phyloP scores from a whole-genome alignment of 2,797 vertebrate genomes.

The Chaenodraco wilsoni region DNA sequence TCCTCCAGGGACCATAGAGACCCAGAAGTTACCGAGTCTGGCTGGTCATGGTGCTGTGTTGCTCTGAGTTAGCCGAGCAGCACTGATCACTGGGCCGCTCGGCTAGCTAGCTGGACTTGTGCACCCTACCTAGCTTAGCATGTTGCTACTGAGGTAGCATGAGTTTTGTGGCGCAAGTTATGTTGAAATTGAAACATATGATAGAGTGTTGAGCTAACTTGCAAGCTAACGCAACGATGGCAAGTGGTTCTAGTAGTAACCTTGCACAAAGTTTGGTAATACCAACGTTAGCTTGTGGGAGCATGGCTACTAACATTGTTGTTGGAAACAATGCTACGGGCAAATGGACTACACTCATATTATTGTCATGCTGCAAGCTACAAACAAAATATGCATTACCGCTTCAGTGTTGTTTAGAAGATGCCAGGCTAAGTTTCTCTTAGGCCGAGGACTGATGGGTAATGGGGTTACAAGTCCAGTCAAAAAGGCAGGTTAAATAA shows the following conservation, averaged over 20 bases:
- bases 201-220: rapidly evolving
- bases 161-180: not conserved
- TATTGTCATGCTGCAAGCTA: not conserved
- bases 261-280: slow-evolving; percentile 36
- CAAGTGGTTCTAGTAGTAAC: not conserved
- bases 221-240: slow-evolving; percentile 11
- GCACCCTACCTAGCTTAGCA: slow-evolving; percentile 1
- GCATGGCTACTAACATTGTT: slow-evolving; percentile 14
- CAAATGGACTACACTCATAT: not conserved
- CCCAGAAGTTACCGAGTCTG: slow-evolving; percentile 34
- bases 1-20: not conserved
- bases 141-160: not conserved
- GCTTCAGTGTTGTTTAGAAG: not conserved
- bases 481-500: not conserved
- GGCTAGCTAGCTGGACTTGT: slow-evolving; percentile 38
- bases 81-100: slow-evolving; percentile 47
- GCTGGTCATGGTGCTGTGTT: slow-evolving; percentile 57
- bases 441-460: slow-evolving; percentile 3
- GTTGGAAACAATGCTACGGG: slow-evolving; percentile 11
- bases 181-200: not conserved
- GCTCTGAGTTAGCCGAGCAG: slow-evolving; percentile 50
- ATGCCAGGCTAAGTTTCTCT: not conserved
- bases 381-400: not conserved
- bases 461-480: not conserved
- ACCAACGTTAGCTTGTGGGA: slow-evolving; percentile 27